These are phyloP conservation scores for Stenopsyche tienmushanensis DNA, from an alignment of 1,140 invertebrate genomes.

Conservation along the genomic window DNA sequence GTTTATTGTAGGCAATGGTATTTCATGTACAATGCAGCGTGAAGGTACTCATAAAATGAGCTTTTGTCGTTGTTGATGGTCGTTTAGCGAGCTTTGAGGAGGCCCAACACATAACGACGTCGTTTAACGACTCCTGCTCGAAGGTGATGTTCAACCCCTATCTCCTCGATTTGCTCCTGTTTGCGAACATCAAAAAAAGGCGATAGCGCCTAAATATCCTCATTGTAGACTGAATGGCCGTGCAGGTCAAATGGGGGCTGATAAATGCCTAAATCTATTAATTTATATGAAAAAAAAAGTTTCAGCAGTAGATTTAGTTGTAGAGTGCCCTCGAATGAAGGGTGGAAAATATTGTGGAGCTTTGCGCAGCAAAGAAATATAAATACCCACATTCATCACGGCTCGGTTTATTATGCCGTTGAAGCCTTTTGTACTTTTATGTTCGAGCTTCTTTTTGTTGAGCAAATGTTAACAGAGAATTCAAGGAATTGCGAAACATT, in stretches of 20 bases:
- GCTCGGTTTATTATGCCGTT: conserved; percentile 1
- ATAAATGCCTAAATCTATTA: background rate
- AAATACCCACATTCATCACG: conserved; percentile 11
- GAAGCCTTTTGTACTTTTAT: background rate
- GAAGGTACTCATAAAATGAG: background rate
- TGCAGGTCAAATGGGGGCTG: too few species aligned
- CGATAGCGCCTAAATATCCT: too few species aligned
- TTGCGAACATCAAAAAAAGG: too few species aligned
- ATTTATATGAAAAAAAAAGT: background rate
- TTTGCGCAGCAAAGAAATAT: conserved; percentile 4
- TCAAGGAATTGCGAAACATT: too few species aligned
- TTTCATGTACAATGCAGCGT: background rate
- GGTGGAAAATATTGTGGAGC: background rate
- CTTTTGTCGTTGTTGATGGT: background rate
- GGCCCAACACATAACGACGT: conserved; percentile 6
- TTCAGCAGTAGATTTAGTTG: background rate
- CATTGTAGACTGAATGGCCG: too few species aligned
- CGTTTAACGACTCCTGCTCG: conserved; percentile 1
- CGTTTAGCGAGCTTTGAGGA: conserved; percentile 1
- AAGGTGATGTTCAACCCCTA: too few species aligned
- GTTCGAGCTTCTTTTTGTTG: too few species aligned
- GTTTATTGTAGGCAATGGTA: background rate
- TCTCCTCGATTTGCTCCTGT: too few species aligned
- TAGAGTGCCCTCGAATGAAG: too few species aligned
- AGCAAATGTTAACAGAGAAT: too few species aligned